Conservation (phyloP, 2,797 vertebrate species). For the Prunella strophiata region DNA sequence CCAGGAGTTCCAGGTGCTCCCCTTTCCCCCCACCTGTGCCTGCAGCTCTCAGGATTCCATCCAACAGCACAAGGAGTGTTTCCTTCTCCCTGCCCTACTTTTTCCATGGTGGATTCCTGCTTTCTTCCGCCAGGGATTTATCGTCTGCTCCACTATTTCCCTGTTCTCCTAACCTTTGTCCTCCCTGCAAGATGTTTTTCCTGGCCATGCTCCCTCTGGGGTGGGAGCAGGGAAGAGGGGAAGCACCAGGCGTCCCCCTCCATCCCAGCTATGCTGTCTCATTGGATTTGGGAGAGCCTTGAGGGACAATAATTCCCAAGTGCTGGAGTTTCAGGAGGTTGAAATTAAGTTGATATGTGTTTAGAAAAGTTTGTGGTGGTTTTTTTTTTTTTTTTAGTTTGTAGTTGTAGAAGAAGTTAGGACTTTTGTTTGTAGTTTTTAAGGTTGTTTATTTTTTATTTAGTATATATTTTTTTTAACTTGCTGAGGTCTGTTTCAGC, state of each 20-base stretch:
- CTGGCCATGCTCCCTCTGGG: neutral
- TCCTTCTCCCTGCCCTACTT: neutral
- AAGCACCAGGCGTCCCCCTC: accelerated
- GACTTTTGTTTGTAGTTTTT: too few species aligned
- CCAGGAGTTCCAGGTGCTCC: neutral
- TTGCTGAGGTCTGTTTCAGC: too few species aligned
- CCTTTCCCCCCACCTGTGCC: neutral
- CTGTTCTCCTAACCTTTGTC: neutral
- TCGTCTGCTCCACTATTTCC: neutral
- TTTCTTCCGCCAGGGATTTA: neutral
- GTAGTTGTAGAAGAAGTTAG: too few species aligned
- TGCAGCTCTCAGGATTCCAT: neutral
- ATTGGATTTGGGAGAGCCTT: neutral
- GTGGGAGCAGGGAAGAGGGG: neutral
- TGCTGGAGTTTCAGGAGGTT: too few species aligned
- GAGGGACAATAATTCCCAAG: accelerated
- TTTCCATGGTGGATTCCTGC: neutral
- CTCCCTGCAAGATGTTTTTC: neutral
- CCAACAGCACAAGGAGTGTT: neutral
- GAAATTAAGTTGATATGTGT: too few species aligned
- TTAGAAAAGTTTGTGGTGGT: too few species aligned
- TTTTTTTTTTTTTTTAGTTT: too few species aligned
- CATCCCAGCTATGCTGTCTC: neutral
- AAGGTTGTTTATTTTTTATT: too few species aligned
- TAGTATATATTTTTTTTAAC: too few species aligned